Base-by-base conservation (phyloP, 2,113 vertebrate genomes). In the Triplophysa tibetana region DNA sequence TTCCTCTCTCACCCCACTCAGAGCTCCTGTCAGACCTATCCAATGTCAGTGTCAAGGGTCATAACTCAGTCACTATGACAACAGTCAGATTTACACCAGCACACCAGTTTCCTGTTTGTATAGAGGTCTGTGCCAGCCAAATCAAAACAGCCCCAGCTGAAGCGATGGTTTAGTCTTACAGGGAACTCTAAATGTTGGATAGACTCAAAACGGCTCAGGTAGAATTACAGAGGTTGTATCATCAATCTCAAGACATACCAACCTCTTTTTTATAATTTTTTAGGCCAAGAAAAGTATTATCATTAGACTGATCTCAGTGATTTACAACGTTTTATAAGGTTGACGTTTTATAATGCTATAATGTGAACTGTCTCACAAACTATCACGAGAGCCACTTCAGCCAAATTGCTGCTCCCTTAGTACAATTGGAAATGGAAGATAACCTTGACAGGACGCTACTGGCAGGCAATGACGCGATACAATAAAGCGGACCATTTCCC, bases 121-220 rank as follows among this genome's bases (percentile, higher is more conserved):
- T 65, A 83, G 33, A 76, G 24, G 77, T 86, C 82, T 83, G 84
- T 43, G 65, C 64, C 61, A 62, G 72, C 33, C 45, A 63, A 85
- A 82, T 48, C 67, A 82, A 82, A 85, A 82, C 80, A 75, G 61
- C 62, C 33, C 76, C 83, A 82, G 77, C 72, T 80, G 41, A 67
- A 60, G 66, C 13, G 58, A 61, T 72, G 77, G 83, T 82, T 79
- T 82, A 82, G 80, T 73, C 72, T 82, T 79, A 82, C 80, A 77
- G 70, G 12, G 52, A 38, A 38, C 33, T 38, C 33, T 38, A 45
- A 26, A 10, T 63, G 12, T 63, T 75, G 65, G 70, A 77, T 43
- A 66, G 13, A 48, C 7, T 60, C n/a, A 21, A 26, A 45, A 43
- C 52, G 38, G 52, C 61, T 62, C 48, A 24, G 69, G 50, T 33